Percentiles rank a stretch among this genome's conserved stretches.
These are phyloP conservation scores for Ceratotherium simum DNA, from an alignment of 2,113 vertebrate genomes.

Conservation along the genomic window DNA sequence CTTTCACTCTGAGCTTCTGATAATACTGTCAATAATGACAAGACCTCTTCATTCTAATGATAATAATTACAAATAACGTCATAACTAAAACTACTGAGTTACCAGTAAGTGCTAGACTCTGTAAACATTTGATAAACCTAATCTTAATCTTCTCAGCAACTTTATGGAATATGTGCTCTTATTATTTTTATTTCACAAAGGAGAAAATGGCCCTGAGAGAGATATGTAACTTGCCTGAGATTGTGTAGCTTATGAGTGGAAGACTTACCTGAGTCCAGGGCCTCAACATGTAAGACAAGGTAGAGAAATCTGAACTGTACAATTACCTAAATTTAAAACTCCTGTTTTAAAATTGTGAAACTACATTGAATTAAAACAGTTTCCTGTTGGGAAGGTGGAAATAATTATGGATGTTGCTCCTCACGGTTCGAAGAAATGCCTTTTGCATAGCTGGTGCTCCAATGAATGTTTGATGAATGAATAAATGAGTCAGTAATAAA, in stretches of 20 bases:
- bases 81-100: conserved; percentile 29
- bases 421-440: neutral
- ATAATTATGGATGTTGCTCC: neutral
- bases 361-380: neutral
- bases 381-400: neutral
- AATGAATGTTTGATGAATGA: neutral
- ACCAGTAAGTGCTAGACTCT: neutral
- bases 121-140: conserved; percentile 16
- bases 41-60: conserved; percentile 15
- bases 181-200: conserved; percentile 42
- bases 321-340: conserved; percentile 4
- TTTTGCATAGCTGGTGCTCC: neutral
- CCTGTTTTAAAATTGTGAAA: neutral
- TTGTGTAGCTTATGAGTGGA: neutral
- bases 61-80: neutral
- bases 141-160: conserved; percentile 12
- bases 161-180: neutral
- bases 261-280: neutral
- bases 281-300: neutral
- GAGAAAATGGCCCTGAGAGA: neutral
- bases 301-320: neutral
- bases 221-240: neutral
- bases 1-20: neutral
- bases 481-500: neutral
- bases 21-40: conserved; percentile 31